Base-by-base conservation (phyloP, 2,797 vertebrate genomes). In the Sciaenops ocellatus region DNA sequence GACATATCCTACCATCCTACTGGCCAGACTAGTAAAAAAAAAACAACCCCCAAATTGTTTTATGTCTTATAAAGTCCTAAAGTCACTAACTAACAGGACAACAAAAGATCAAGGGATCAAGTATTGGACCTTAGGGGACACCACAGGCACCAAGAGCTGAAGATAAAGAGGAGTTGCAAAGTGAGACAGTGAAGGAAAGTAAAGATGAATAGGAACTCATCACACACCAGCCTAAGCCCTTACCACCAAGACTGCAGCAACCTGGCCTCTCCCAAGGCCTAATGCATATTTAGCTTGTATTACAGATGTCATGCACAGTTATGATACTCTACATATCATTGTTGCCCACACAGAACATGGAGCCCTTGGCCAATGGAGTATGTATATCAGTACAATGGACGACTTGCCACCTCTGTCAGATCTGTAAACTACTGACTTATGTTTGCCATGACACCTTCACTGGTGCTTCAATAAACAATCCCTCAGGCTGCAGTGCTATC, bases 361-460 rank as follows among this genome's bases (percentile, higher is more conserved):
- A 41, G 60, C 68, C 60, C 15, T 73, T 34, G 65, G 70, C 65
- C 66, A 73, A 56, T 12, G 22, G 18, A 15, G 42, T 38, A 20
- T 56, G 38, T 71, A 16, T 28, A 57, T 16, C 47, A 30, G 24
- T 17, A 46, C 5, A 46, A 50, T 24, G 42, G 28, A 71, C 28
- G 24, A 70, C 74, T 80, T 74, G 73, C 68, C 79, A 74, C 69
- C 44, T 78, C 59, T 78, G 69, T 84, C 71, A 69, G 64, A 55
- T 69, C 9, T 3, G 48, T 67, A 52, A 76, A 68, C 59, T 52
- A 16, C 10, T 61, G 44, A 70, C 51, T 59, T 30, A 34, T 56
- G 38, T 64, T 52, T 38, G 44, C 59, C 42, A 69, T 70, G 61
- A 69, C 62, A 82, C 56, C 69, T 59, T 72, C 47, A 62, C 44